Evolutionary conservation across 2,888 invertebrate genomes (phyloP), one percentile per base, ranked within the genome.

Genomic region (Pristionchus entomophagus): DNA sequence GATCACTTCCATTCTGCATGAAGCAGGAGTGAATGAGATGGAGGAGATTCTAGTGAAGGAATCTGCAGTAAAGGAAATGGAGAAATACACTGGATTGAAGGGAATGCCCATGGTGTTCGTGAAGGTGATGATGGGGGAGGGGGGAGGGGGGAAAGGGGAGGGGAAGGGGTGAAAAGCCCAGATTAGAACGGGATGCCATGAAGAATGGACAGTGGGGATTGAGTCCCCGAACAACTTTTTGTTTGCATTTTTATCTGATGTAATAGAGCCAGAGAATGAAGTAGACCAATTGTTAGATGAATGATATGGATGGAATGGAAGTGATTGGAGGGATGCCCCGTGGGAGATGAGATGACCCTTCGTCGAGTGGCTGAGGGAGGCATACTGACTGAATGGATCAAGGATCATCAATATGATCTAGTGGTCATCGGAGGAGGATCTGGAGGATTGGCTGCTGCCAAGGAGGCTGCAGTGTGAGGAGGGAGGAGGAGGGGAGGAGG

Each of bases 371-470:
- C 87, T 1, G 87, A 88, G 26, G 87, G 86, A 32, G 91, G 91
- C 12, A 81, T 87, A 49, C 86, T 92, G 82, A 84, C 81, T 22
- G 90, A 91, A 73, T 92, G 91, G 89, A 84, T 93, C 35, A 89
- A 90, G 38, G 88, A 90, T 51, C 93, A 93, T 86, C 96, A 97
- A 93, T 99, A 97, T 94, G 98, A 99, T 94, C 95, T 99, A 93
- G 96, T 97, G 87, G 98, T 99, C 29, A 96, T 99, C 91, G 98
- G 98, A 73, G 98, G 98, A 84, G 98, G 98, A 41, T 98, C 98
- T 0, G 98, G 98, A 82, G 98, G 98, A 77, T 95, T 98, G 87
- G 97, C 98, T 0, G 97, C 97, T 89, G 97, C 98, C 32, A 98
- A 98, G 94, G 95, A 86, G 84, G 89, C 88, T 49, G 85, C 85